phyloP scores from a whole-genome alignment of 2,888 invertebrate species.

The Synanthedon formicaeformis region DNA sequence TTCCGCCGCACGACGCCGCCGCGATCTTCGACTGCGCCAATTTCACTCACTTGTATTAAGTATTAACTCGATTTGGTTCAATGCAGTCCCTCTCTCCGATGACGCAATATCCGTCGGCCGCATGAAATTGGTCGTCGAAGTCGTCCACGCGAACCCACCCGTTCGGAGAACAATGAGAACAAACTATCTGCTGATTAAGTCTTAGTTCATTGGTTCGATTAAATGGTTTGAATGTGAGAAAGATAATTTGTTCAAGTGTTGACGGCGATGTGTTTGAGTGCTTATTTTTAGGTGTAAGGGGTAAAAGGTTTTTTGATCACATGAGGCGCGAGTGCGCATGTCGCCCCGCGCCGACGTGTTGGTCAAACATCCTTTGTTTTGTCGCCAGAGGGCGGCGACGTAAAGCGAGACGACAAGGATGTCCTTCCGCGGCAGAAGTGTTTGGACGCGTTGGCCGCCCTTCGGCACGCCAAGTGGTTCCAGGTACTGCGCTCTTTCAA shows the following conservation, averaged over 20 bases:
- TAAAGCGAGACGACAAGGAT: slow-evolving; percentile 86
- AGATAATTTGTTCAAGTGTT: slow-evolving; percentile 69
- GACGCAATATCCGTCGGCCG: slow-evolving; percentile 4
- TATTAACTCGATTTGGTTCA: no score
- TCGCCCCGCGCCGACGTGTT: slow-evolving; percentile 67
- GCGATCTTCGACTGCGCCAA: slow-evolving; percentile 38
- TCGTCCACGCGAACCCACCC: slow-evolving; percentile 23
- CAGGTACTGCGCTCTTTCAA: slow-evolving; percentile 78
- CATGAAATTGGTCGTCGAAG: slow-evolving; percentile 57
- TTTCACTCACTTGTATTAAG: slow-evolving; percentile 21
- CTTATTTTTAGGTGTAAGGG: slow-evolving; percentile 67
- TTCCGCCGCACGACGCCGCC: slow-evolving; percentile 4
- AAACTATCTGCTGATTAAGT: slow-evolving; percentile 48
- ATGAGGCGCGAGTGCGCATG: slow-evolving; percentile 37
- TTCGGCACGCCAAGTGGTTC: slow-evolving; percentile 99
- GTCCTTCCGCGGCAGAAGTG: slow-evolving; percentile 99
- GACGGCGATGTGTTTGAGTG: slow-evolving; percentile 55
- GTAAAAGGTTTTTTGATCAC: slow-evolving; percentile 80
- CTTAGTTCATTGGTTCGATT: slow-evolving; percentile 17
- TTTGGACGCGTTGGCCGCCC: slow-evolving; percentile 99
- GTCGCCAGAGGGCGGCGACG: slow-evolving; percentile 73
- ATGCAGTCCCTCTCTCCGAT: no score
- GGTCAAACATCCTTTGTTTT: slow-evolving; percentile 83
- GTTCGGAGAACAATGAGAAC: slow-evolving; percentile 45
- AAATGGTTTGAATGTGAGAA: slow-evolving; percentile 23